These are phyloP conservation scores for Syngnathus rostellatus DNA, from an alignment of 2,797 vertebrate genomes.

Conservation along the genomic window DNA sequence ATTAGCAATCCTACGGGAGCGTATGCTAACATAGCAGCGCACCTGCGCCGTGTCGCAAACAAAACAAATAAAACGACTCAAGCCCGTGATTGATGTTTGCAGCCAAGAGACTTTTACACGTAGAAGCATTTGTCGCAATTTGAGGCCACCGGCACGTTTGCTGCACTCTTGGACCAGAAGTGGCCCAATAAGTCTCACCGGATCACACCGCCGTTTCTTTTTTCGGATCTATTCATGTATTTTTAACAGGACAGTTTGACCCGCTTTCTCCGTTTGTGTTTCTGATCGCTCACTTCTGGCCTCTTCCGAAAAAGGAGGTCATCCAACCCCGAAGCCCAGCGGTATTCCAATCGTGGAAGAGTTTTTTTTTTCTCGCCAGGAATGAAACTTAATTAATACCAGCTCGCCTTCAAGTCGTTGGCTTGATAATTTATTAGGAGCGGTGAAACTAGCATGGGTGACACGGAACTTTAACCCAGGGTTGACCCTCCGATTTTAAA, in stretches of 20 bases:
- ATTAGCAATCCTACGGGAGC: constrained; percentile 55
- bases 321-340: constrained; percentile 1
- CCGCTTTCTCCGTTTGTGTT: background rate
- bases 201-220: background rate
- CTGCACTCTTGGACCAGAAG: background rate
- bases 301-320: constrained; percentile 14
- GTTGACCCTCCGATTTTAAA: background rate
- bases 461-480: too few species aligned
- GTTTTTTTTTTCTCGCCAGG: background rate
- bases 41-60: too few species aligned
- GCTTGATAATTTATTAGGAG: background rate
- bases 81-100: background rate
- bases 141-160: background rate
- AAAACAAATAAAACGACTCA: background rate
- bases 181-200: background rate
- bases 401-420: background rate
- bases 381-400: constrained; percentile 2
- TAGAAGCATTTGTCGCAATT: background rate
- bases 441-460: background rate
- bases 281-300: constrained; percentile 9
- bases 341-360: background rate
- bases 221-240: background rate
- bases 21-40: constrained; percentile 1
- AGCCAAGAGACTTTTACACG: background rate
- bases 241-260: background rate